A percentile compares a stretch with the other conserved stretches of the same genome.
Evolutionary conservation across 2,113 vertebrate genomes (phyloP).

Genomic region (Paedocypris sp.): DNA sequence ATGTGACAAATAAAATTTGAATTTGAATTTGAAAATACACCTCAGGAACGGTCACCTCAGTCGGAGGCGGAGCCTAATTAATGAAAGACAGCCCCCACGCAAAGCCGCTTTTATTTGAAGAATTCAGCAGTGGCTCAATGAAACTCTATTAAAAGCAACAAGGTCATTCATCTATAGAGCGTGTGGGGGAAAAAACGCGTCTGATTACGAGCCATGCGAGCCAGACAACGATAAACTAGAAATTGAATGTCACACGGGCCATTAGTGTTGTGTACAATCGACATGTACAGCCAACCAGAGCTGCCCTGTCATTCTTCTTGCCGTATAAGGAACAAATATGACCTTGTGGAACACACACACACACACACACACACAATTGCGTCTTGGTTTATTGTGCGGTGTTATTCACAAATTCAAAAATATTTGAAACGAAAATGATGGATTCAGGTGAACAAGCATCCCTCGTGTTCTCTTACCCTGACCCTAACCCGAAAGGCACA

Average conservation of each 20-base stretch:
- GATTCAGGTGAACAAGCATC: too few relatives aligned
- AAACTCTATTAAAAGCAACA: conserved; percentile 25
- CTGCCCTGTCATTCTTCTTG: background rate
- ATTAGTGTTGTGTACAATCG: background rate
- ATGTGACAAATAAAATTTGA: too few relatives aligned
- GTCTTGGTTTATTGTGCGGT: too few relatives aligned
- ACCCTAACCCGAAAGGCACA: too few relatives aligned
- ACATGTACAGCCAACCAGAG: background rate
- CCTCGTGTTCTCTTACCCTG: too few relatives aligned
- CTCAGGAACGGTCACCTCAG: background rate
- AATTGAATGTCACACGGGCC: conserved; percentile 6
- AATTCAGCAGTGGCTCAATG: conserved; percentile 17
- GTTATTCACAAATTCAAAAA: too few relatives aligned
- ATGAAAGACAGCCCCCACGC: background rate
- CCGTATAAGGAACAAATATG: background rate
- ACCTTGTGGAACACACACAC: too few relatives aligned
- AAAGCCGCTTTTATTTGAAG: conserved; percentile 25
- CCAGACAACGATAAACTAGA: background rate
- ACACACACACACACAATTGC: too few relatives aligned
- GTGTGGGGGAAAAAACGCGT: background rate
- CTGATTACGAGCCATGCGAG: conserved; percentile 4
- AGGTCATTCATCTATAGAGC: conserved; percentile 31
- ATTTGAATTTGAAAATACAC: too few relatives aligned
- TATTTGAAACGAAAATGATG: too few relatives aligned
- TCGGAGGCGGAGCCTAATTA: too few relatives aligned